phyloP scores from a whole-genome alignment of 2,888 invertebrate genomes.

The Mesochorus sp. region DNA sequence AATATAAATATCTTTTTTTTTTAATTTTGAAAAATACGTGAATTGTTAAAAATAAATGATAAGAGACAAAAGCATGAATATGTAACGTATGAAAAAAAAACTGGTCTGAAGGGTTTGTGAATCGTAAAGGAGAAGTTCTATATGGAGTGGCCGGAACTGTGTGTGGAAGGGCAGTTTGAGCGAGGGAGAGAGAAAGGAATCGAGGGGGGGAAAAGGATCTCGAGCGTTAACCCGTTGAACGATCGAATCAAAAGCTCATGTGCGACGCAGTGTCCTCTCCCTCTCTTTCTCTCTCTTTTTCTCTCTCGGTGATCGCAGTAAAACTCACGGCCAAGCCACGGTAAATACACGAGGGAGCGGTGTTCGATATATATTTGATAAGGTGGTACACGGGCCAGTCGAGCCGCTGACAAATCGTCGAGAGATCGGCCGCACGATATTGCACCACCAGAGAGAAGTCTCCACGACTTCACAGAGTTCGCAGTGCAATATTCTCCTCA shows the following conservation, averaged over 20 bases:
- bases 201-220: constrained; percentile 20
- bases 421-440: constrained; percentile 77
- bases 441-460: constrained; percentile 64
- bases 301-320: constrained; percentile 56
- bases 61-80: no score
- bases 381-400: constrained; percentile 77
- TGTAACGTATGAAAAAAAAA: constrained; percentile 19
- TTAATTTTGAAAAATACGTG: no score
- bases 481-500: constrained; percentile 25
- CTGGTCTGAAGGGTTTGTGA: constrained; percentile 24
- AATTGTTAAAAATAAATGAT: no score
- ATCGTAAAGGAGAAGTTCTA: constrained; percentile 24
- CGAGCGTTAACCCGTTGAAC: constrained; percentile 45
- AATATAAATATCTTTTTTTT: no score
- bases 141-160: constrained; percentile 9
- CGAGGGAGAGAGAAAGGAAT: constrained; percentile 9
- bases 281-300: constrained; percentile 9
- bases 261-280: constrained; percentile 35
- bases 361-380: constrained; percentile 81
- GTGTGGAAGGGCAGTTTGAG: constrained; percentile 2
- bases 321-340: constrained; percentile 66
- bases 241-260: constrained; percentile 59
- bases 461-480: constrained; percentile 5
- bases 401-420: constrained; percentile 80
- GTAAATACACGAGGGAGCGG: constrained; percentile 78